Conservation (phyloP, 2,113 vertebrate genomes). For the Charina bottae region DNA sequence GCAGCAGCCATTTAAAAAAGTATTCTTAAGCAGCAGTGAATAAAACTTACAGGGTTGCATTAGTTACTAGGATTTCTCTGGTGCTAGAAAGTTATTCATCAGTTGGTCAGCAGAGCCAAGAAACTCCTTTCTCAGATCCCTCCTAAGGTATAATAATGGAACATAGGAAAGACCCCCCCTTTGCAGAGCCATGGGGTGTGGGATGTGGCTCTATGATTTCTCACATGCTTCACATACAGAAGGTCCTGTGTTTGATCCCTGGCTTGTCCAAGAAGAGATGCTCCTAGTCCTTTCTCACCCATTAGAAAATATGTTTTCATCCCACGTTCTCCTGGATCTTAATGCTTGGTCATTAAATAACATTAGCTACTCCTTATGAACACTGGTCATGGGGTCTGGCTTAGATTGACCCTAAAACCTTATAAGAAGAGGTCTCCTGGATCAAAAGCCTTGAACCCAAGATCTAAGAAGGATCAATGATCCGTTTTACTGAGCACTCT, state of each 20-base stretch:
- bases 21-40: neutral
- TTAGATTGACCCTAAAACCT: neutral
- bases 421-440: neutral
- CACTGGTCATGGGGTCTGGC: neutral
- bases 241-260: neutral
- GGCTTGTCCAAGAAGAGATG: neutral
- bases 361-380: neutral
- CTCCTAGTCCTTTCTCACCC: neutral
- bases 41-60: neutral
- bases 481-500: neutral
- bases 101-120: neutral
- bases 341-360: neutral
- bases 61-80: neutral
- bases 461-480: neutral
- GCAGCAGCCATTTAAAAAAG: neutral
- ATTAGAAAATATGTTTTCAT: neutral
- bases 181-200: too few relatives aligned
- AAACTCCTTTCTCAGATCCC: neutral
- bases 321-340: neutral
- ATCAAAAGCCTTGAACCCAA: neutral
- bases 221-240: neutral
- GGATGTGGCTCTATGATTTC: neutral
- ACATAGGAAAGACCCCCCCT: neutral
- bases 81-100: too few relatives aligned
- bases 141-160: neutral